Percentiles rank a stretch among this genome's conserved stretches.
Conservation (phyloP, 1,140 invertebrate genomes). For the Mylabris phalerata region DNA sequence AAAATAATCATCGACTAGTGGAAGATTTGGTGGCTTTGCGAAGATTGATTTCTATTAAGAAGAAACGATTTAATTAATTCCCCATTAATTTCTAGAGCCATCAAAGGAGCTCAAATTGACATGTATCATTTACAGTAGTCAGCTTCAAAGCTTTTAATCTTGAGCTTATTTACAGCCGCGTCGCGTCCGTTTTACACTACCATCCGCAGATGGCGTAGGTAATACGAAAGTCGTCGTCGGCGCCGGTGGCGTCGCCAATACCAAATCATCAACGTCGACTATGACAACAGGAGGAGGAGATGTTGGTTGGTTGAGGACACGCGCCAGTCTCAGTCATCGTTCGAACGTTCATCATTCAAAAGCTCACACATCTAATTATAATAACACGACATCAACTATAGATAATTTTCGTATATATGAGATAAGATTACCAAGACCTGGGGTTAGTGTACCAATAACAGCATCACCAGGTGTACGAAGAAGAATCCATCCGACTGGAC, state of each 20-base stretch:
- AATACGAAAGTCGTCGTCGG: constrained; percentile 11
- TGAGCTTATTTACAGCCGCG: constrained; percentile 24
- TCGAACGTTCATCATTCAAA: constrained; percentile 19
- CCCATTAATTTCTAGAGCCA: no score
- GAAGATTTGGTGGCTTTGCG: no score
- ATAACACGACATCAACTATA: neutral
- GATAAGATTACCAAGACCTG: neutral
- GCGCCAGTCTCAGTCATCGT: constrained; percentile 31
- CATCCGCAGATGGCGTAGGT: constrained; percentile 27
- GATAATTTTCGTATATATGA: no score
- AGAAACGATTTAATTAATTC: no score
- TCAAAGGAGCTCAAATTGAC: no score
- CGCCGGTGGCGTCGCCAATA: constrained; percentile 17
- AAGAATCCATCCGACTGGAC: constrained; percentile 37
- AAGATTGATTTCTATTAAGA: no score
- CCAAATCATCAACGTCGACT: neutral
- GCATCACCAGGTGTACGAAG: constrained; percentile 32
- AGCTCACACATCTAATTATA: neutral
- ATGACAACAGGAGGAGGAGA: constrained; percentile 18
- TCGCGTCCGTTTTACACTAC: constrained; percentile 33
- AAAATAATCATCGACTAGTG: no score
- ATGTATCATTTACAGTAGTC: no score
- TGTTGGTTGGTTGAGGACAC: constrained; percentile 14
- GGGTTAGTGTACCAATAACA: constrained; percentile 26
- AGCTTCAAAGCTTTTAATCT: no score